A percentile compares a stretch with the other conserved stretches of the same genome.
phyloP scores from a whole-genome alignment of 2,888 invertebrate species.

The Arctia plantaginis region DNA sequence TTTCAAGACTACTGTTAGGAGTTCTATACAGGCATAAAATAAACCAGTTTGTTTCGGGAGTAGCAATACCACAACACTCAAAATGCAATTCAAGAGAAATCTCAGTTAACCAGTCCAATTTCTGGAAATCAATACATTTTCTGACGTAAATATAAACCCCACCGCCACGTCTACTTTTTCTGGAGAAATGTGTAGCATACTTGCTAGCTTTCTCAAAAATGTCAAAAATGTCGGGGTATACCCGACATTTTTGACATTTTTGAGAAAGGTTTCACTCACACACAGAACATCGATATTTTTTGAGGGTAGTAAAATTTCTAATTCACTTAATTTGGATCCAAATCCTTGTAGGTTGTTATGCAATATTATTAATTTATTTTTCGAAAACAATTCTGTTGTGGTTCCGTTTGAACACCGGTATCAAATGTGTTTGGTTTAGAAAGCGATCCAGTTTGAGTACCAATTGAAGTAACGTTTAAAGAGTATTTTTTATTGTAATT shows the following conservation, averaged over 20 bases:
- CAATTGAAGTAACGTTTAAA: no score
- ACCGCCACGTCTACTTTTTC: constrained; percentile 7
- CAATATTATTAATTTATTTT: not conserved
- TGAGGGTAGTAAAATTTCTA: not conserved
- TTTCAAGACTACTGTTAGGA: not conserved
- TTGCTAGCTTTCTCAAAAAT: not conserved
- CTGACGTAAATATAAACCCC: constrained; percentile 3
- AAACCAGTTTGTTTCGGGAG: not conserved
- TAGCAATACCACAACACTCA: not conserved
- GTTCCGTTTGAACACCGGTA: not conserved
- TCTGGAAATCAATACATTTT: not conserved
- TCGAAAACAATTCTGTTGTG: not conserved
- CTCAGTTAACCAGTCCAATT: not conserved
- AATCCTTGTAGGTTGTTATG: not conserved
- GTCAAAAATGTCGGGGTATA: no score
- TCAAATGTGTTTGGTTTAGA: no score
- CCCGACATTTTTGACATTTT: not conserved
- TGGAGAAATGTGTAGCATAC: not conserved
- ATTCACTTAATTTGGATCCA: constrained; percentile 10
- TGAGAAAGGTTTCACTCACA: constrained; percentile 5
- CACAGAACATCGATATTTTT: not conserved
- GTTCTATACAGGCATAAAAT: not conserved
- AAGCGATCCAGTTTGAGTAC: no score
- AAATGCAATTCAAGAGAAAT: not conserved
- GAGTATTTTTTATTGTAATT: no score